Base-by-base conservation (phyloP, 2,888 invertebrate genomes). In the Notodonta ziczac region DNA sequence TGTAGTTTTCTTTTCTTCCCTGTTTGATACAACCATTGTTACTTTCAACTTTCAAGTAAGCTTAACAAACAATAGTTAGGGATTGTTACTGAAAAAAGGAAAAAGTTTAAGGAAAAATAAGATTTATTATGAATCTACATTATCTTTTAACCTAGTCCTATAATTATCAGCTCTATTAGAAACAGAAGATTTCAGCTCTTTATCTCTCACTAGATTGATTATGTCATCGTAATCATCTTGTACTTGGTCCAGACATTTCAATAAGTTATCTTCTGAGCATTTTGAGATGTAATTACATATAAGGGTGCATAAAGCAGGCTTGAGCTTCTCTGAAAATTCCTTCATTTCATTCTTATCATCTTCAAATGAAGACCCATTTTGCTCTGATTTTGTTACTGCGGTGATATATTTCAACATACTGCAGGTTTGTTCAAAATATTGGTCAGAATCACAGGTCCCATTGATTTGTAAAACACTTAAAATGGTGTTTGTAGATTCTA, bases 341-440 rank as follows among this genome's bases (percentile, higher is more conserved):
- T 81, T 76, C 6, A 87, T 63, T 58, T 86, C 86, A 40, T 86
- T 86, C 59, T 80, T 82, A 50, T 84, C 84, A 60, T 84, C 84
- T 70, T 88, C 89, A 80, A 84, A 89, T 16, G 77, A 82, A 9
- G 73, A 76, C 35, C 82, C 82, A 61, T 88, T 86, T 67, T 79
- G 73, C 42, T 85, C 80, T 13, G 76, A 74, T 52, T 83, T 82
- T n/a, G 77, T 74, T 56, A 84, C 80, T 7, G 72, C 75, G 61
- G 70, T 76, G 12, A 88, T 70, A 0, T 86, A 82, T 65, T 83
- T 86, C 91, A 91, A 93, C 74, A 93, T 88, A 46, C 74, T 88
- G 58, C 83, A 87, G 56, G 85, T 82, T 7, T 82, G 84, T n/a
- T 75, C 70, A 58, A 91, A 87, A 67, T 85, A 91, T 61, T 82